These are phyloP conservation scores for Apostichopus japonicus DNA, from an alignment of 35 echinoderm and acorn worm genomes.

Conservation along the genomic window DNA sequence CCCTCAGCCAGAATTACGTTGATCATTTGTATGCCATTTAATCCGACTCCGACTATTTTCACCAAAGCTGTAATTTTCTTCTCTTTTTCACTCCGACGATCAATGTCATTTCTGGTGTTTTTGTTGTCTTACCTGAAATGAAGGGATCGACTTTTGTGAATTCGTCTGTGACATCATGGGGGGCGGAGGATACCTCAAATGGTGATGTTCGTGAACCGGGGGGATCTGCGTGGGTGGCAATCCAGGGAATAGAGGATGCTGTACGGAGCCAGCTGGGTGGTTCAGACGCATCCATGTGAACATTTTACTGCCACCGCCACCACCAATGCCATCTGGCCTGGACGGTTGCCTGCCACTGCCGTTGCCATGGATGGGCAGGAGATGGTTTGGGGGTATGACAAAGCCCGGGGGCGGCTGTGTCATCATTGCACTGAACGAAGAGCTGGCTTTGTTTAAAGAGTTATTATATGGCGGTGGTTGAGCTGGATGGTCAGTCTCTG, in stretches of 20 bases:
- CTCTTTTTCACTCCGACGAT: too few species aligned
- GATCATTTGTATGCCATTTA: too few species aligned
- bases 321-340: too few species aligned
- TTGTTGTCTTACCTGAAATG: slow-evolving; percentile 40
- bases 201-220: not conserved
- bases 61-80: too few species aligned
- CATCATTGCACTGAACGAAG: slow-evolving; percentile 37
- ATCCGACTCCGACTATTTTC: too few species aligned
- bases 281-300: slow-evolving; percentile 77
- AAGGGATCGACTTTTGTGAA: slow-evolving; percentile 49
- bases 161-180: slow-evolving; percentile 45
- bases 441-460: slow-evolving; percentile 4
- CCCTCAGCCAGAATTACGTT: too few species aligned
- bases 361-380: not conserved
- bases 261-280: slow-evolving; percentile 12
- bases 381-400: slow-evolving; percentile 17
- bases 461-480: slow-evolving; percentile 12
- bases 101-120: too few species aligned
- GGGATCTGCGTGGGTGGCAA: not conserved
- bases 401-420: slow-evolving; percentile 36
- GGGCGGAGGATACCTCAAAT: slow-evolving; percentile 55
- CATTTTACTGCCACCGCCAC: slow-evolving; percentile 82
- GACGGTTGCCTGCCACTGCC: not conserved
- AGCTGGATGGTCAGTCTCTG: slow-evolving; percentile 11
- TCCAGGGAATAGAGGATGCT: slow-evolving; percentile 39